These are phyloP conservation scores for Asarcornis scutulata DNA, from an alignment of 2,113 vertebrate species.

Conservation along the genomic window DNA sequence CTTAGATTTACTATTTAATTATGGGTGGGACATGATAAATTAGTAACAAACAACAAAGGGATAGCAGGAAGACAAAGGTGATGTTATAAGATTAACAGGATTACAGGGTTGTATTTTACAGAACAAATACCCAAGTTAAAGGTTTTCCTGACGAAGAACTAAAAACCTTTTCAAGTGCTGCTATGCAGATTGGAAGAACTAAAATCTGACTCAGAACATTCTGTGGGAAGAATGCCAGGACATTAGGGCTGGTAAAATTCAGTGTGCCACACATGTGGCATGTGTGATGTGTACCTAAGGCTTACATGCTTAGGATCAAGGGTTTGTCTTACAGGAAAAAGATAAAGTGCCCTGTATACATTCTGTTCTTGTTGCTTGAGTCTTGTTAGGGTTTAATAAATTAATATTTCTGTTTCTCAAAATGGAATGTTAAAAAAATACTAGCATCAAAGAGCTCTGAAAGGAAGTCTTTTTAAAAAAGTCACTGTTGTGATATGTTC, in stretches of 20 bases:
- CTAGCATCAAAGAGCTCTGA: background rate
- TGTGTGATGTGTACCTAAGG: rapidly evolving
- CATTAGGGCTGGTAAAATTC: background rate
- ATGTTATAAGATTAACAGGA: background rate
- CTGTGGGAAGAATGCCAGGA: background rate
- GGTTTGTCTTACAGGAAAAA: background rate
- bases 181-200: background rate
- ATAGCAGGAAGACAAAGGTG: background rate
- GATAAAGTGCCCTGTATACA: background rate
- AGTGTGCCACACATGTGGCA: background rate
- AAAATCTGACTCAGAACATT: background rate
- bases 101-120: background rate
- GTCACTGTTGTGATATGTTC: background rate
- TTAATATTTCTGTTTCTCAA: background rate
- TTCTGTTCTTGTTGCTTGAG: background rate
- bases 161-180: background rate
- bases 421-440: background rate
- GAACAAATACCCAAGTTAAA: background rate
- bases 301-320: background rate
- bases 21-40: background rate
- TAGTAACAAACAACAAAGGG: background rate
- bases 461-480: background rate
- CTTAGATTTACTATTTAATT: background rate
- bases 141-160: background rate
- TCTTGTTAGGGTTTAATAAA: background rate